Conservation (phyloP, 2,888 invertebrate species). For the Metalampra italica region DNA sequence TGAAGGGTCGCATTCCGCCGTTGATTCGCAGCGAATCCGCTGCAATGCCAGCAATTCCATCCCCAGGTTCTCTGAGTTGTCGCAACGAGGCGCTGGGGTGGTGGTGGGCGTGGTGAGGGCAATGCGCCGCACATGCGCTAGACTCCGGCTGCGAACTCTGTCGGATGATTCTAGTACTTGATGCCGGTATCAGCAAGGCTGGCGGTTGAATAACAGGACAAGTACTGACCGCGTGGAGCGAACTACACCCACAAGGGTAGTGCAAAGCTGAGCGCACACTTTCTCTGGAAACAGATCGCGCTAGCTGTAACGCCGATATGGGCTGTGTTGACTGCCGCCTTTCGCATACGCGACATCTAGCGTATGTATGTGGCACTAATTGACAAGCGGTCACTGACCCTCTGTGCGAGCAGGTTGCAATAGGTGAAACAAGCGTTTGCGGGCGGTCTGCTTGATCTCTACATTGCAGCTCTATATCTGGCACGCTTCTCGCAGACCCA, state of each 20-base stretch:
- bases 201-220: constrained; percentile 84
- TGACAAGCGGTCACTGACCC: constrained; percentile 83
- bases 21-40: constrained; percentile 97
- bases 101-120: constrained; percentile 81
- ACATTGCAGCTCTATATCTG: constrained; percentile 90
- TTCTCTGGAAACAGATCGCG: constrained; percentile 90
- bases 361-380: constrained; percentile 81
- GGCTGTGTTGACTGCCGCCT: constrained; percentile 90
- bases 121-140: constrained; percentile 81
- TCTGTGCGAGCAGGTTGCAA: constrained; percentile 78
- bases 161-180: constrained; percentile 89
- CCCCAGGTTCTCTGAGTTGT: constrained; percentile 89
- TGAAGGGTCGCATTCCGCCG: constrained; percentile 97
- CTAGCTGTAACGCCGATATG: constrained; percentile 85
- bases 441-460: constrained; percentile 77
- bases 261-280: constrained; percentile 87
- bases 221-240: constrained; percentile 76
- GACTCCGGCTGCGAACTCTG: constrained; percentile 93
- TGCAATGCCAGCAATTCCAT: constrained; percentile 96
- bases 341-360: constrained; percentile 84
- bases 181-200: constrained; percentile 84
- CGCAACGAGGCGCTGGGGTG: constrained; percentile 91
- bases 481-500: constrained; percentile 85
- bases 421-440: constrained; percentile 74
- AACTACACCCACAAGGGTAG: constrained; percentile 80